Conservation (phyloP, 1,140 invertebrate genomes). For the Globodera ellingtonae region DNA sequence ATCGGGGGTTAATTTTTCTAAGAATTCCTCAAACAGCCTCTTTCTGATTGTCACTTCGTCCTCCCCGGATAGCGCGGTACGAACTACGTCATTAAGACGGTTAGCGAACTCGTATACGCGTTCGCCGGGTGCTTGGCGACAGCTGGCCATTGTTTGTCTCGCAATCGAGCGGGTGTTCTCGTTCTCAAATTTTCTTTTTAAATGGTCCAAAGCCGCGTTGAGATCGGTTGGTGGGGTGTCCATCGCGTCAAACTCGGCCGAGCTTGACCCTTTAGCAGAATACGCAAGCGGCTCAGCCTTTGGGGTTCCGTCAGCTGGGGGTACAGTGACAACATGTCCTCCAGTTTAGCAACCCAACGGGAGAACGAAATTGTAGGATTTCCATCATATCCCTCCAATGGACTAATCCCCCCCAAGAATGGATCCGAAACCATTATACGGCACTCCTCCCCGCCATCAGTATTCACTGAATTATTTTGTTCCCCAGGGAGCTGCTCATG, state of each 20-base stretch:
- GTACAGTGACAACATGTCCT: background rate
- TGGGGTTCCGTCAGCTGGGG: background rate
- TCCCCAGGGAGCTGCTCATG: no score
- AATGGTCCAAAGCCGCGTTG: background rate
- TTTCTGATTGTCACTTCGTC: background rate
- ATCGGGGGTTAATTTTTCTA: background rate
- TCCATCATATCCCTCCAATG: no score
- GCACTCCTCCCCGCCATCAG: no score
- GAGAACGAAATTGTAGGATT: no score
- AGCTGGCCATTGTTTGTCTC: background rate
- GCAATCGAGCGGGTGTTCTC: no score
- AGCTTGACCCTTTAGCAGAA: constrained; percentile 4
- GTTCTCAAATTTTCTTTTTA: background rate
- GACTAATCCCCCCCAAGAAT: no score
- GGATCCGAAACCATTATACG: no score
- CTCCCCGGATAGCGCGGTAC: background rate
- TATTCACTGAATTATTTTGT: no score
- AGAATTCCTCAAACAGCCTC: background rate
- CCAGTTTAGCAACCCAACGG: no score
- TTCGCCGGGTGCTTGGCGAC: background rate
- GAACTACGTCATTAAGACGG: background rate
- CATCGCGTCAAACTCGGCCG: background rate
- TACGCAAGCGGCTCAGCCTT: background rate
- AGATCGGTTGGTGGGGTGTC: background rate
- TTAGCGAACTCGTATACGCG: background rate